phyloP scores from a whole-genome alignment of 1,140 invertebrate species.

The Drosophila suzukii region DNA sequence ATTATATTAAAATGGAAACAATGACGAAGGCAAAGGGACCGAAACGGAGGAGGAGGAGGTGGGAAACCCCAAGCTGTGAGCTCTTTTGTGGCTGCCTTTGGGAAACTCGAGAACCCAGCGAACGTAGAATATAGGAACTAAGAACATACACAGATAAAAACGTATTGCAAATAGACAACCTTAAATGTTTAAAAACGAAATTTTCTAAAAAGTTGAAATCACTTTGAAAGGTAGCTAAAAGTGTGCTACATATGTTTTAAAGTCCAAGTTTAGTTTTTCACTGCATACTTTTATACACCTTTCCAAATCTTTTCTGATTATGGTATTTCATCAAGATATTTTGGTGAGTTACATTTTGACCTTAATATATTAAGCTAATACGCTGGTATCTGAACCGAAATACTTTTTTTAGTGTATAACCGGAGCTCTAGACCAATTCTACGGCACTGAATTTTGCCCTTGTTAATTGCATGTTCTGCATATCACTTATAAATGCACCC shows the following conservation, averaged over 20 bases:
- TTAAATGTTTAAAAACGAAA: no score
- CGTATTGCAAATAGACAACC: no score
- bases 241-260: no score
- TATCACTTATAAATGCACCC: conserved; percentile 81
- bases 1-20: conserved; percentile 82
- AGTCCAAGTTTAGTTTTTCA: neutral
- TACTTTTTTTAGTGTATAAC: neutral
- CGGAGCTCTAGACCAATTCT: conserved; percentile 2
- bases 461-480: conserved; percentile 84
- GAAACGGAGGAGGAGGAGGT: neutral
- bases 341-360: no score
- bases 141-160: neutral
- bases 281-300: neutral
- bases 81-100: conserved; percentile 52
- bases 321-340: neutral
- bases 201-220: no score
- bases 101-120: conserved; percentile 55
- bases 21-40: conserved; percentile 38
- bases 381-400: neutral
- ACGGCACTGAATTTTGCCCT: conserved; percentile 73
- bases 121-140: conserved; percentile 5
- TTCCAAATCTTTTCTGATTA: neutral
- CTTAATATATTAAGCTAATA: no score
- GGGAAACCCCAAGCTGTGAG: conserved; percentile 49
- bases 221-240: no score